phyloP scores from a whole-genome alignment of 2,113 vertebrate species.

The Erythrolamprus reginae region DNA sequence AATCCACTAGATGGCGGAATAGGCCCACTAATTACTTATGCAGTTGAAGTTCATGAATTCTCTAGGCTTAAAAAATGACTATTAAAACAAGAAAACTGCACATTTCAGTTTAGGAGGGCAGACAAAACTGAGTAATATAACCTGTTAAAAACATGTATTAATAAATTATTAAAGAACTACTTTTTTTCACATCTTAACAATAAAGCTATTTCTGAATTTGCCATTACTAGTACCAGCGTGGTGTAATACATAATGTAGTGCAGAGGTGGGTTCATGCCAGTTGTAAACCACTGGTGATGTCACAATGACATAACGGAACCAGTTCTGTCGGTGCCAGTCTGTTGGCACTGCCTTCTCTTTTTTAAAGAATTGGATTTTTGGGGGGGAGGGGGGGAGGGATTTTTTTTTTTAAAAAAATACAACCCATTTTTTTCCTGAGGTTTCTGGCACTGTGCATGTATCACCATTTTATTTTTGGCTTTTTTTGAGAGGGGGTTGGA shows the following conservation, averaged over 20 bases:
- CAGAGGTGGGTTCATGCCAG: no score
- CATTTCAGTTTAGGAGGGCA: background rate
- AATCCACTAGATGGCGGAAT: conserved; percentile 51
- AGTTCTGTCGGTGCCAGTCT: no score
- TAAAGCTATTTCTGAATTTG: background rate
- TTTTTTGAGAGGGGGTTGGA: no score
- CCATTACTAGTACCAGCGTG: background rate
- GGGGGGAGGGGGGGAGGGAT: no score
- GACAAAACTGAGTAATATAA: background rate
- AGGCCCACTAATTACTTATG: background rate
- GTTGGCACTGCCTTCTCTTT: no score
- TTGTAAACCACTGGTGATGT: no score
- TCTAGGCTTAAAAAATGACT: background rate
- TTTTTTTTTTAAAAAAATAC: no score
- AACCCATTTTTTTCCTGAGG: no score
- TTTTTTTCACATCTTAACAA: background rate
- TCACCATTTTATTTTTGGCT: no score
- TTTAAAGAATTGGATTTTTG: no score
- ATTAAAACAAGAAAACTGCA: background rate
- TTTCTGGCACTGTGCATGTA: no score
- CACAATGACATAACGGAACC: no score
- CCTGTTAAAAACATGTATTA: background rate
- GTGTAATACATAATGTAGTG: background rate
- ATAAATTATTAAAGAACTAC: background rate
- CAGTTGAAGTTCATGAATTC: background rate